Conservation (phyloP, 2,113 vertebrate species). For the Pseudonaja textilis region DNA sequence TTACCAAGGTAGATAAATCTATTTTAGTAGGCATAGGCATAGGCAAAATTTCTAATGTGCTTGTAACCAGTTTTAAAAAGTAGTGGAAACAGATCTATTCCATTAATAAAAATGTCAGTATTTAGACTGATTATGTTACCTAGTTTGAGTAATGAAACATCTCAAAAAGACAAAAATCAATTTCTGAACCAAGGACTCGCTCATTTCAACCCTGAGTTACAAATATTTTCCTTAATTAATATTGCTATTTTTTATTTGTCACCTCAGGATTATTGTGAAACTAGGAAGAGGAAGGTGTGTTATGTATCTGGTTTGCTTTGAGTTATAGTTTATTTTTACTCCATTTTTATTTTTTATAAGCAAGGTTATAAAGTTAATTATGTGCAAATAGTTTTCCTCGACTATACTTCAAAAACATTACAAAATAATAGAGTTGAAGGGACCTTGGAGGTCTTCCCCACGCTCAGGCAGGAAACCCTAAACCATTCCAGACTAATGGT, state of each 20-base stretch:
- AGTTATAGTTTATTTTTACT: too few relatives aligned
- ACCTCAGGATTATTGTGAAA: not conserved
- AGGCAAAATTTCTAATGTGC: not conserved
- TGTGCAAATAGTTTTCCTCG: not conserved
- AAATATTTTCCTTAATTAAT: too few relatives aligned
- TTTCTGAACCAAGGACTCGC: too few relatives aligned
- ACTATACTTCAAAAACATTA: not conserved
- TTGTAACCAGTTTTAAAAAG: not conserved
- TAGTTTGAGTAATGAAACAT: too few relatives aligned
- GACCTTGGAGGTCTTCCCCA: too few relatives aligned
- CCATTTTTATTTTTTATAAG: too few relatives aligned
- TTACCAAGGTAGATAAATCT: not conserved
- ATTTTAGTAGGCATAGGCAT: not conserved
- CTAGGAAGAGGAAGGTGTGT: not conserved
- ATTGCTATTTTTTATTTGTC: not conserved
- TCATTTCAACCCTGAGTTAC: too few relatives aligned
- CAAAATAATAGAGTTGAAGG: too few relatives aligned
- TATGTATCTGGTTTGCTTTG: not conserved
- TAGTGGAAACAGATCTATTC: not conserved
- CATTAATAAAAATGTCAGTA: not conserved
- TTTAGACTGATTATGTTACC: too few relatives aligned
- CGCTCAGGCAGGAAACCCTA: too few relatives aligned
- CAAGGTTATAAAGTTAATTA: not conserved
- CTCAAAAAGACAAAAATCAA: too few relatives aligned
- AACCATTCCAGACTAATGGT: not conserved